Evolutionary conservation across 2,888 invertebrate species (phyloP), one percentile per base, ranked within the genome.

Genomic region (Hylaea fasciaria): DNA sequence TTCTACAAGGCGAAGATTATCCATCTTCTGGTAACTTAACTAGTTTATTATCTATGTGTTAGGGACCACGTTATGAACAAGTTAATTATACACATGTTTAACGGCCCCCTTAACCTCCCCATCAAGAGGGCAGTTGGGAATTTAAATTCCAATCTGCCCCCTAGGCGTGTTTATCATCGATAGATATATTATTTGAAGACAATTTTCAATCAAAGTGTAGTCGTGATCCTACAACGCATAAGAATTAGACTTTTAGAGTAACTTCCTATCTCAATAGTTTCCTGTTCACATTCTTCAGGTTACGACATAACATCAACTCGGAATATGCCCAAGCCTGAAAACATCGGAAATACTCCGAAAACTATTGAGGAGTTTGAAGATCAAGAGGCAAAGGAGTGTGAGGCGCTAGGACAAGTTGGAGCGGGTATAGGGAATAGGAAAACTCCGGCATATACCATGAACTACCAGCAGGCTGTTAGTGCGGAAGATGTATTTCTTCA

Each of bases 401-500:
- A 93, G 0, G 88, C 91, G 9, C 62, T 86, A n/a, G 77, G 84
- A 7, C 70, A 71, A 37, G 72, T 78, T 12, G 93, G 94, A 5
- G 78, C 86, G 12, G 85, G 92, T 4, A 75, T 93, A 16, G 95
- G 95, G 68, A 94, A 94, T 60, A 93, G 95, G 44, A 93, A 94
- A 77, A 87, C 93, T 17, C 97, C 97, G 0, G 93, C 94, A 68
- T 97, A 97, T 87, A 95, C 95, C 39, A 95, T 98, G 82, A 94
- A 95, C 68, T 98, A 97, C 84, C 96, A 96, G 71, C 98, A 98
- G 85, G 93, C 96, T 37, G 96, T 98, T 0, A 94, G 95, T 9
- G 94, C 97, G 0, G 96, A 97, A 82, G 98, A 98, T 85, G 94
- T 98, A 9, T 98, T 94, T 85, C 91, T 98, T 51, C 96, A 96